A percentile compares a stretch with the other conserved stretches of the same genome.
Evolutionary conservation across 2,888 invertebrate species (phyloP).

Genomic region (Papilio protenor): DNA sequence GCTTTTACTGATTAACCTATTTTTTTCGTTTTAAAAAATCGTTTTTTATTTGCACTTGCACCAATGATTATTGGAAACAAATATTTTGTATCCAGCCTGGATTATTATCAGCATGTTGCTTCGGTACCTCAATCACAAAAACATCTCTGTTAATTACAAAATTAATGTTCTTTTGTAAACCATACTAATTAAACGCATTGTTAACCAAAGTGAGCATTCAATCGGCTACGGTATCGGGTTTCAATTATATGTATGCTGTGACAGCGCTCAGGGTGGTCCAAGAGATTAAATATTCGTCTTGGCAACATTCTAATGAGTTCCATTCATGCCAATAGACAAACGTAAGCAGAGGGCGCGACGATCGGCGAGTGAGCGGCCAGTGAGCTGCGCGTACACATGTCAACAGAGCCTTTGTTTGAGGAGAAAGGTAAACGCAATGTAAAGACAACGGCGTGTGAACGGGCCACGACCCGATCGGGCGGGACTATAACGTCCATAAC

Average conservation of each 20-base stretch:
- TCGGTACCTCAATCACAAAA: neutral
- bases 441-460: conserved; percentile 70
- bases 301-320: conserved; percentile 38
- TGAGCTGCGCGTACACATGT: conserved; percentile 48
- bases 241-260: neutral
- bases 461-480: conserved; percentile 43
- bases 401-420: conserved; percentile 65
- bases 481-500: conserved; percentile 19
- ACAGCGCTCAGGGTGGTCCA: conserved; percentile 40
- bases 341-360: conserved; percentile 12
- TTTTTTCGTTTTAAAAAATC: neutral
- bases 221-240: conserved; percentile 9
- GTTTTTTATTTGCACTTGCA: neutral
- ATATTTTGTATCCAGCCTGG: neutral
- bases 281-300: conserved; percentile 33
- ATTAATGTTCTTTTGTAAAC: neutral
- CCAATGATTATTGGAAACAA: neutral
- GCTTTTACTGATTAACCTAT: neutral
- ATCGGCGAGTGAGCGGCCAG: conserved; percentile 16
- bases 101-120: neutral
- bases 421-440: conserved; percentile 58
- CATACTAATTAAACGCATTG: neutral
- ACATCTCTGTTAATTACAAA: neutral
- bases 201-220: neutral
- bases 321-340: conserved; percentile 37